Conservation (phyloP, 2,797 vertebrate genomes). For the Garrulus glandarius region DNA sequence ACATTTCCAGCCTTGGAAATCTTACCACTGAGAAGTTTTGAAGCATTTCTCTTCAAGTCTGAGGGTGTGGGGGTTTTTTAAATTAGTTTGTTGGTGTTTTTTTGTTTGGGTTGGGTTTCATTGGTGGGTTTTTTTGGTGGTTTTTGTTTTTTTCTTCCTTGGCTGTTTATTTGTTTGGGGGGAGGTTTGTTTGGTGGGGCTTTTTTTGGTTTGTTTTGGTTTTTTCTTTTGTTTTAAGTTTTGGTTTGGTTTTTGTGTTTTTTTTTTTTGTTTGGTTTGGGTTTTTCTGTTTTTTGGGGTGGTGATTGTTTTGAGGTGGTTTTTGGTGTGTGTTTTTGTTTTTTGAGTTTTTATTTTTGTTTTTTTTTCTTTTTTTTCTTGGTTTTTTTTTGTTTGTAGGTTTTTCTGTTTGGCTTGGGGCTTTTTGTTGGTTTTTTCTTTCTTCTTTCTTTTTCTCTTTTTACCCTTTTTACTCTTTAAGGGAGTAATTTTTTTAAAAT, state of each 20-base stretch:
- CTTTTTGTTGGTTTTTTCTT: background rate
- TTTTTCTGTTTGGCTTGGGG: background rate
- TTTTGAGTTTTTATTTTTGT: no score
- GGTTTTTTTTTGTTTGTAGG: background rate
- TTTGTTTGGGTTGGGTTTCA: background rate
- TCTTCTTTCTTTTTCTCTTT: background rate
- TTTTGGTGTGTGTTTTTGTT: background rate
- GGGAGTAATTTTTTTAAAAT: background rate
- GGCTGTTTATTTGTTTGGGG: no score
- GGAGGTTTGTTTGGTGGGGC: background rate
- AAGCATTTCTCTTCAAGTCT: background rate
- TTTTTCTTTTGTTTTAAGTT: no score
- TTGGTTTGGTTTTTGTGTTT: background rate
- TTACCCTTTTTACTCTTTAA: background rate
- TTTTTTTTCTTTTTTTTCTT: background rate
- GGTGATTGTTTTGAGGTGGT: background rate
- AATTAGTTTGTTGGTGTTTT: background rate
- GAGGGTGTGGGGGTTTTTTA: background rate
- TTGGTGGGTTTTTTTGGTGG: background rate
- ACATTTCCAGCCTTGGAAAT: background rate
- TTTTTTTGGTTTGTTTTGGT: no score
- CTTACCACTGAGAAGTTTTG: background rate
- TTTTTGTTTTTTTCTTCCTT: no score
- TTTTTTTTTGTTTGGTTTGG: fast-evolving
- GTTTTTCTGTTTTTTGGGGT: background rate